Evolutionary conservation across 2,797 vertebrate genomes (phyloP), one percentile per base, ranked within the genome.

Genomic region (Pithecia hirsuta): DNA sequence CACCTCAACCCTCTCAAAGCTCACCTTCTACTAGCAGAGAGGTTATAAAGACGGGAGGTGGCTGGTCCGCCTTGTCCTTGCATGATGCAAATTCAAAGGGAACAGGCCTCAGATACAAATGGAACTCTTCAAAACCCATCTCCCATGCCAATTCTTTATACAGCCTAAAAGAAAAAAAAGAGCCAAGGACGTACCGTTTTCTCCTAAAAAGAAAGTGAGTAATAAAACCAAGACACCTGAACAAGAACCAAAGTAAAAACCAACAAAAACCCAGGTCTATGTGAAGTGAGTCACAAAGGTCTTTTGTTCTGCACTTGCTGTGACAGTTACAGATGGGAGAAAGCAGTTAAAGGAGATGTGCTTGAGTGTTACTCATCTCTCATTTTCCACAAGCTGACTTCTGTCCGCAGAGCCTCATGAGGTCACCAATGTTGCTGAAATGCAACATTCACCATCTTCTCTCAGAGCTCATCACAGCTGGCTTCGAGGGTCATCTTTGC

Each of bases 51-150:
- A 98, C 75, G 30, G 99, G 98, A 61, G 97, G 97, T 7, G 57
- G 75, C 6, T 98, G 98, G 52, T 98, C 98, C 48, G 93, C 94
- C 89, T 97, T 97, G 76, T 98, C 96, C 94, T 96, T 98, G 50
- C 97, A 97, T 55, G 98, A 97, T 86, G 98, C 98, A 74, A 97
- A 98, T 96, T 99, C 98, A 78, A 99, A 99, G 92, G 97, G 98
- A 93, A 98, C 78, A 0, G 99, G 98, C 75, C 99, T 98, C 98
- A 99, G 48, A 67, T 99, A 98, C 52, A 99, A 97, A 97, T 98
- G 99, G 97, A 98, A 99, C 44, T 99, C 98, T 64, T 98, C 98
- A 79, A 99, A 99, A 91, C 98, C 98, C 98, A 98, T 98, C 96
- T 99, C 98, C 44, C 75, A 85, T 0, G 98, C 98, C 98, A 99